Base-by-base conservation (phyloP, 2,113 vertebrate genomes). In the Callorhinus ursinus region DNA sequence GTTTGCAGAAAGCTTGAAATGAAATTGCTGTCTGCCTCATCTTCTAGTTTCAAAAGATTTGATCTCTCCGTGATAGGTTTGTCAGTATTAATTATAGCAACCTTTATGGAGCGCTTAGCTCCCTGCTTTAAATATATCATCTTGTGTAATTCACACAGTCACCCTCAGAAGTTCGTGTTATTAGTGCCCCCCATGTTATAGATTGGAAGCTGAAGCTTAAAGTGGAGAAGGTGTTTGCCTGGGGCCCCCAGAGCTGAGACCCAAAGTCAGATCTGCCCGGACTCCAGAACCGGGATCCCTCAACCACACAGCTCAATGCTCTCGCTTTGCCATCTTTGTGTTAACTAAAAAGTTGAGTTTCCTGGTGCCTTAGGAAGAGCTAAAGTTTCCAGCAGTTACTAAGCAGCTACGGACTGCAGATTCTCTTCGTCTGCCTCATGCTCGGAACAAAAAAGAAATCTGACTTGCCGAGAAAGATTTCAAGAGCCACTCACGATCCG, bases 11-110 rank as follows among this genome's bases (percentile, higher is more conserved):
- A 19, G 46, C 42, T 2, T n/a, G 42, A 18, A 16, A 18, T 69
- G 76, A 71, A 80, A 74, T 22, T 46, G 42, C 36, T 53, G 28
- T 80, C 80, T 61, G 22, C 36, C 69, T 91, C 46, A 1, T 92
- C 77, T 88, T 74, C 46, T 33, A 9, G 14, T 63, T 88, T 88
- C 49, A 51, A 89, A 89, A 76, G 83, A 65, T n/a, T 19, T 49
- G 49, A 24, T 87, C 15, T 46, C 90, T 88, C 55, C 10, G 42
- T 42, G 46, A 63, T 18, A 83, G 33, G 82, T 92, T 83, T 53
- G 15, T 46, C n/a, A 21, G 33, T 57, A 74, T 88, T 65, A 65
- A 87, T 82, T 59, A 55, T 39, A 83, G 63, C 53, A 59, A 77
- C 31, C 5, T 59, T 51, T 33, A 36, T 4, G 28, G 39, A 14